Evolutionary conservation across 2,113 vertebrate genomes (phyloP), one percentile per base, ranked within the genome.

Genomic region (Eclectus roratus): DNA sequence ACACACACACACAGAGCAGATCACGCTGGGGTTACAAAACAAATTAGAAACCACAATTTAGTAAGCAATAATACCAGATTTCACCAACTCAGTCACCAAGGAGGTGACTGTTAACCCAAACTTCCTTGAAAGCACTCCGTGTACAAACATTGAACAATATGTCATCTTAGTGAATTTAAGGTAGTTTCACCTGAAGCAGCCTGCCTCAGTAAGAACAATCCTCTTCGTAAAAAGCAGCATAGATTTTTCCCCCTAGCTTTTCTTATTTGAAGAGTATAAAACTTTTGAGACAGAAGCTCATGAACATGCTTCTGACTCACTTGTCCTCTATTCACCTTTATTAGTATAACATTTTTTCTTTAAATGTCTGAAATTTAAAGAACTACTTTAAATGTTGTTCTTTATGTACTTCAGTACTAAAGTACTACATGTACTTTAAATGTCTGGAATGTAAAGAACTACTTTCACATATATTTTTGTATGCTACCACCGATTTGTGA

Each of bases 111-210:
- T 35, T 84, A 56, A 56, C 17, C 43, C 47, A 69, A 80, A 61
- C 46, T 49, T 61, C 39, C 68, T 29, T 68, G 52, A 70, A 94
- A 93, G 60, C 3, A 0, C 72, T 46, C 8, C 3, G 20, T 8
- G 14, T 35, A 50, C 68, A 66, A 65, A 58, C 18, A 72, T 0
- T 46, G 49, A 93, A 50, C 53, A 33, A 19, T 0, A 0, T 3
- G 13, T 63, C 52, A 73, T 47, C 88, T 23, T 46, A 49, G 18
- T 25, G 56, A 90, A 65, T 64, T 68, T 68, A 64, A 84, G 27
- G 15, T 4, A 14, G 25, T 7, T 93, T 68, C 44, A 79, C 37
- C 60, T 85, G 52, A 76, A 63, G 58, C 33, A 41, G 65, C 43
- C 52, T 74, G 58, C 25, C 94, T 44, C 70, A 61, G 17, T 86